Conservation (phyloP, 2,113 vertebrate species). For the Otus sunia region DNA sequence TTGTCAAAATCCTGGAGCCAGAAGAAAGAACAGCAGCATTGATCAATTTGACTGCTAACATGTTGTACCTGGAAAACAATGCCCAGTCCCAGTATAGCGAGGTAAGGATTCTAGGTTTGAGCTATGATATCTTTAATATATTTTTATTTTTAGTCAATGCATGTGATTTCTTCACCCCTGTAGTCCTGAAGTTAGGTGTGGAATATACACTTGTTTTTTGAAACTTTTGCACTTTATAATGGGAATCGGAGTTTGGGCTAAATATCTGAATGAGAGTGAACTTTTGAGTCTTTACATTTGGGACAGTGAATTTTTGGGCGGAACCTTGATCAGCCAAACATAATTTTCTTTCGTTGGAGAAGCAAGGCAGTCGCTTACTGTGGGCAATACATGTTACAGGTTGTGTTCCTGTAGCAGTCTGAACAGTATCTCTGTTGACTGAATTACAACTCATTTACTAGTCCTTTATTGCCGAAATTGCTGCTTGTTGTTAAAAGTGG, state of each 20-base stretch:
- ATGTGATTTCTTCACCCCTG: not conserved
- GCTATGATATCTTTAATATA: not conserved
- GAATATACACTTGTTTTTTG: not conserved
- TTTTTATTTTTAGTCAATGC: not conserved
- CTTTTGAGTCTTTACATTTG: not conserved
- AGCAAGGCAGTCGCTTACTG: not conserved
- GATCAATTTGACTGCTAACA: conserved; percentile 98
- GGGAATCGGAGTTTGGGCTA: not conserved
- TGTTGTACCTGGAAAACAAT: conserved; percentile 99
- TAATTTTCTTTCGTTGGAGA: not conserved
- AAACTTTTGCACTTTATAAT: not conserved
- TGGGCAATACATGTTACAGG: not conserved
- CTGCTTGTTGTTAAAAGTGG: not conserved
- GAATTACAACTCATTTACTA: not conserved
- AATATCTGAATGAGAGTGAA: not conserved
- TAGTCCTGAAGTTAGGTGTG: not conserved
- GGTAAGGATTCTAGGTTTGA: conserved; percentile 84
- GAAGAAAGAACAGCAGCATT: conserved; percentile 95
- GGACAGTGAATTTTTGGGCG: not conserved
- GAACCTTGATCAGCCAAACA: not conserved
- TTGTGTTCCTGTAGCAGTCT: not conserved
- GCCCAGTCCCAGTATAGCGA: conserved; percentile 93
- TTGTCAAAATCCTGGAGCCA: conserved; percentile 94
- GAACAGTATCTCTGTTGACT: not conserved
- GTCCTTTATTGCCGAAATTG: conserved; percentile 4